phyloP scores from a whole-genome alignment of 1,140 invertebrate genomes.

The Euura lappo region DNA sequence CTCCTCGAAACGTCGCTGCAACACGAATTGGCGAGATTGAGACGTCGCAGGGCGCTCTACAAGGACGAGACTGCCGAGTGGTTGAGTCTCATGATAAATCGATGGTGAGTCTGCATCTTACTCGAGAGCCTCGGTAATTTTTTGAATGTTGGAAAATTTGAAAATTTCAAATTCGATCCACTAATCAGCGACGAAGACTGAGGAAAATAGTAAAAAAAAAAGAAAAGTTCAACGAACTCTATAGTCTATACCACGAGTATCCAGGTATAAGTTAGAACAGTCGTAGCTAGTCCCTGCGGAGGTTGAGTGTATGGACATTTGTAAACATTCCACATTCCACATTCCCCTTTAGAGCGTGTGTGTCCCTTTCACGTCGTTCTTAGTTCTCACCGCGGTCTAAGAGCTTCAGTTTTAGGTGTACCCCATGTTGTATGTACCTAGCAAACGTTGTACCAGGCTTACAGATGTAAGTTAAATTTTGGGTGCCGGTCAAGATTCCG shows the following conservation, averaged over 20 bases:
- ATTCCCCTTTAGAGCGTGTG: slow-evolving; percentile 17
- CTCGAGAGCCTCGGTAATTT: no score
- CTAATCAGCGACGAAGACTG: no score
- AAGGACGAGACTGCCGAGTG: slow-evolving; percentile 64
- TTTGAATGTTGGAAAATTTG: no score
- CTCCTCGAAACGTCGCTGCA: slow-evolving; percentile 44
- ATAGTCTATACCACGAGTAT: neutral
- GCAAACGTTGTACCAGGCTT: no score
- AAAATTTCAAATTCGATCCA: no score
- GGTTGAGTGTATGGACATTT: slow-evolving; percentile 30
- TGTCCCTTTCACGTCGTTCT: slow-evolving; percentile 38
- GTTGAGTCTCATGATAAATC: slow-evolving; percentile 63
- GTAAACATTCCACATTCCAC: slow-evolving; percentile 45
- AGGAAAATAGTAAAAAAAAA: no score
- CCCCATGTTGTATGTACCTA: no score
- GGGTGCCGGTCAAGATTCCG: no score
- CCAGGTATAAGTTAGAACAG: neutral
- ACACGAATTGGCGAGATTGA: slow-evolving; percentile 52
- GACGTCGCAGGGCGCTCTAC: slow-evolving; percentile 57
- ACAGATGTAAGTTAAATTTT: no score
- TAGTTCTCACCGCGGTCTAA: no score
- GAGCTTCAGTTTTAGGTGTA: no score
- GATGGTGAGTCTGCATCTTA: slow-evolving; percentile 47
- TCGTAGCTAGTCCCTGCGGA: neutral
- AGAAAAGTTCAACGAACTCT: slow-evolving; percentile 23